Base-by-base conservation (phyloP, 2,797 vertebrate genomes). In the Sphaeramia orbicularis region DNA sequence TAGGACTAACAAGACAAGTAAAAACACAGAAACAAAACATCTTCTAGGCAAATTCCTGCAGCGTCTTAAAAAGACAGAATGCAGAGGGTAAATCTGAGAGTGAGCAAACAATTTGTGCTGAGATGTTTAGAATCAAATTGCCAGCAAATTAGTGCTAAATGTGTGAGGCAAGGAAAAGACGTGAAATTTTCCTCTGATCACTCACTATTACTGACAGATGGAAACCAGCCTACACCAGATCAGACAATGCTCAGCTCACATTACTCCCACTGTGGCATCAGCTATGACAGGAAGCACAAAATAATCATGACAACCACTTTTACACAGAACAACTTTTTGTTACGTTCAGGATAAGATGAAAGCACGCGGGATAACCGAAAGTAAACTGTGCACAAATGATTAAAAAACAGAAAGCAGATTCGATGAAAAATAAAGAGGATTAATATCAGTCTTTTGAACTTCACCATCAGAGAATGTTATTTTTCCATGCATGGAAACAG, bases 141-240 rank as follows among this genome's bases (percentile, higher is more conserved):
- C 58, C 68, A 57, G 35, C 51, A 61, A 73, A 78, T 81, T 85
- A 40, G 45, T 56, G 42, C 52, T 36, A 19, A 74, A 80, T 73
- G 64, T 67, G 50, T 65, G 51, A 81, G 80, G 56, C 19, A 24
- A 73, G 48, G 55, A 65, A 63, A 42, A 62, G 60, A 64, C 66
- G 71, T 30, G 1, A 77, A 58, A 63, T 74, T 74, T 70, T 50
- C 68, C 80, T 86, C 62, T 83, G 81, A 86, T 86, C 82, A 63
- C 68, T 78, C 7, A 40, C 65, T 77, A 73, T 81, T 81, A 67
- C 80, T 89, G 87, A 89, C 85, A 89, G 89, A 88, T 81, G 76
- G 85, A 89, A 89, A 83, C 72, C 87, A 79, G 85, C 83, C 82
- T 68, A 80, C 65, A 24, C 83, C 81, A 74, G 76, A 90, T 89